Evolutionary conservation across 2,888 invertebrate species (phyloP), one percentile per base, ranked within the genome.

Genomic region (Sicus ferrugineus): DNA sequence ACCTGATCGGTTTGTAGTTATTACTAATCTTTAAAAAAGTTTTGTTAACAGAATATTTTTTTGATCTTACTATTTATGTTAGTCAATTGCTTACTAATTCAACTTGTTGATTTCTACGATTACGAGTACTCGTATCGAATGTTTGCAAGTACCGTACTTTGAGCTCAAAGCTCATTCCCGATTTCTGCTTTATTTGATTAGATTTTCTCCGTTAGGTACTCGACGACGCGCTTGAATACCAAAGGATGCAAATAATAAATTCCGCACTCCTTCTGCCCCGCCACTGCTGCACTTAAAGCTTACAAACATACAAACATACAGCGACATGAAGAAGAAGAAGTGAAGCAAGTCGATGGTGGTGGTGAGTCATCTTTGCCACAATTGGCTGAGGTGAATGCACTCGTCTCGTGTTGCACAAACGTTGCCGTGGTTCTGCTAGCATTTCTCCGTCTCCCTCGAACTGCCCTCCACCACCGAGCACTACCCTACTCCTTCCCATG

Each of bases 331-430:
- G 19, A 38, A 23, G 31, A 59, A n/a, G 4, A 31, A 58, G 59
- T 34, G 59, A 31, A 59, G 34, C 11, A 59, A 21, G 26, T 59
- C 59, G 26, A n/a, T n/a, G 38, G 38, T 9, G 11, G 5, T 11
- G 38, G 34, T 59, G 59, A 59, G 59, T 59, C 59, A 59, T 59
- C 14, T 59, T 59, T 34, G 34, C 21, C 21, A 21, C 59, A 59
- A 59, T 59, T 19, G 21, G 34, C 58, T 21, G 59, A 59, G 59
- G 31, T 59, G 59, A 59, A 59, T 59, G 59, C 59, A 59, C 59
- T 59, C 31, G 14, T 59, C 6, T 31, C 34, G 59, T 59, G 59
- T 59, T 59, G 59, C 59, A 58, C 56, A 58, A 58, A 31, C 30
- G n/a, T 58, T 58, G 56, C 30, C 59, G 26, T 59, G 34, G n/a